These are phyloP conservation scores for Macrobrachium rosenbergii DNA, from an alignment of 1,140 invertebrate species.

Conservation along the genomic window DNA sequence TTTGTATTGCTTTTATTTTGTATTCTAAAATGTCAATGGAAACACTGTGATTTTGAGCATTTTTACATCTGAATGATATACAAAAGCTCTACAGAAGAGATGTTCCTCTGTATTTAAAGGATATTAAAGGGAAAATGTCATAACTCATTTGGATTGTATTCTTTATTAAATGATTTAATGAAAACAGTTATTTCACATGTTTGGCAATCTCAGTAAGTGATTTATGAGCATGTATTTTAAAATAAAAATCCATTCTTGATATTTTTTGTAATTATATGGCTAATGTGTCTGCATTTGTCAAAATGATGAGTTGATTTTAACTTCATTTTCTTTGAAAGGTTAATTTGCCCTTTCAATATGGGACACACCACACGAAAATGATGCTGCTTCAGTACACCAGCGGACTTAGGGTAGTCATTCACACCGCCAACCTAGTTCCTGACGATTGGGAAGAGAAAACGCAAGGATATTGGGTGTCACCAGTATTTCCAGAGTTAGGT, in stretches of 20 bases:
- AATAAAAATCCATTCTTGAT: conserved; percentile 13
- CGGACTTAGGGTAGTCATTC: conserved; percentile 87
- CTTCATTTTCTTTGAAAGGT: conserved; percentile 71
- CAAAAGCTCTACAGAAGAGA: too few species aligned
- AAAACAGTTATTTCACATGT: background rate
- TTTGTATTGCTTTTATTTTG: too few species aligned
- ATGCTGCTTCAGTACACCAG: conserved; percentile 88
- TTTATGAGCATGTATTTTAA: too few species aligned
- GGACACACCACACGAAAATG: conserved; percentile 88
- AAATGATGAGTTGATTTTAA: background rate
- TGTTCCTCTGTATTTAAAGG: too few species aligned
- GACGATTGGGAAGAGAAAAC: conserved; percentile 95
- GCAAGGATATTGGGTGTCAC: conserved; percentile 94
- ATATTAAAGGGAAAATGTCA: too few species aligned
- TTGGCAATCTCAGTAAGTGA: background rate
- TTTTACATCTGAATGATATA: too few species aligned
- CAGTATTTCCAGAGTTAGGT: conserved; percentile 78
- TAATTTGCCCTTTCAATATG: conserved; percentile 83
- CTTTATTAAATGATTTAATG: too few species aligned
- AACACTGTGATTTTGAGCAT: too few species aligned
- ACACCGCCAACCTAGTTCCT: conserved; percentile 91
- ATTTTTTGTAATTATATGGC: background rate
- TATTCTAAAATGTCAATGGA: too few species aligned
- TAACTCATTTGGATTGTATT: too few species aligned
- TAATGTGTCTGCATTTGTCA: background rate